Base-by-base conservation (phyloP, 1,140 invertebrate genomes). In the Pseudomyrmex concolor region DNA sequence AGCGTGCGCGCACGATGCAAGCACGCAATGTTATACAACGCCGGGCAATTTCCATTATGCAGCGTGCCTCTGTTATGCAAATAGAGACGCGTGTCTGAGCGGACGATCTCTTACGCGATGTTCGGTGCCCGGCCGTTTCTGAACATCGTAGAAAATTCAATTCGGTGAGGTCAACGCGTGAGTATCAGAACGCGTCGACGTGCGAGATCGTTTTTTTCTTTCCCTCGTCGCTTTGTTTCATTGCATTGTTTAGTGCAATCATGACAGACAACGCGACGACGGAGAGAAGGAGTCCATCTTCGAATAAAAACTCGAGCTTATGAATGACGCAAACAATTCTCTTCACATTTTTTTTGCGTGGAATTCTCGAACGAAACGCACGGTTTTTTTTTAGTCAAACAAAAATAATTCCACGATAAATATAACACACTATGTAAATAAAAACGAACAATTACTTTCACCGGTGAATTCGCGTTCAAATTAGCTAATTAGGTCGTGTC, bases 21-120 rank as follows among this genome's bases (percentile, higher is more conserved):
- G 63, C 76, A 74, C 67, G 76, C 86, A 82, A 86, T 72, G 76
- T 84, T 84, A 70, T 82, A 84, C 81, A 84, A 85, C 85, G 63
- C 70, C 22, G 74, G 34, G 68, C 77, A 84, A 83, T 89, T 88
- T 87, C 84, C 82, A 86, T 89, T 90, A 76, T 84, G 82, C 85
- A 83, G 81, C 84, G 72, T 83, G 83, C 74, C 66, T 83, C 86
- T 84, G 84, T 89, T 89, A 88, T 90, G 90, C 82, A 90, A 90
- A 91, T 91, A 80, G 81, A 83, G 81, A 84, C 87, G 88, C 84
- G 88, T 86, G 85, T 73, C 77, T 77, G 62, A 70, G 66, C 63
- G 60, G 55, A 67, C 85, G 77, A 74, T 68, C 71, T 83, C 77
- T 85, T 89, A 77, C 82, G 74, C 60, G 77, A 84, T 84, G 80